Evolutionary conservation across 2,113 vertebrate genomes (phyloP).

Genomic region (Triplophysa tibetana): DNA sequence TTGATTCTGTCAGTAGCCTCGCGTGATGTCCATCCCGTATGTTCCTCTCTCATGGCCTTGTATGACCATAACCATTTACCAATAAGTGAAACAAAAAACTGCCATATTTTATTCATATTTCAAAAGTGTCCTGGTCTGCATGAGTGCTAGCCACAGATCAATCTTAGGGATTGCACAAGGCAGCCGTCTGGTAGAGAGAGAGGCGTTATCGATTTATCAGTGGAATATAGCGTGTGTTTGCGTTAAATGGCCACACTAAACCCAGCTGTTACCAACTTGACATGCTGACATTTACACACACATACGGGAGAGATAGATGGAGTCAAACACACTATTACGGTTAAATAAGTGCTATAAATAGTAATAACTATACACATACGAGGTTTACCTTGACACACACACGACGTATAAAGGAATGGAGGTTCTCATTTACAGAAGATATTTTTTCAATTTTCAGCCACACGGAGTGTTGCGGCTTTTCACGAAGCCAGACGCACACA

Average conservation of each 20-base stretch:
- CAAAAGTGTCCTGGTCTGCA: slow-evolving; percentile 65
- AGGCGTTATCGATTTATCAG: slow-evolving; percentile 73
- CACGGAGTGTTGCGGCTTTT: slow-evolving; percentile 31
- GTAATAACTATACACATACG: not conserved
- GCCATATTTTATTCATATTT: slow-evolving; percentile 79
- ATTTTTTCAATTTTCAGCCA: slow-evolving; percentile 62
- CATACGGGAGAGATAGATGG: slow-evolving; percentile 30
- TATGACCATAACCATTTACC: slow-evolving; percentile 47
- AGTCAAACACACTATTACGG: slow-evolving; percentile 30
- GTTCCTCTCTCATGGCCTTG: slow-evolving; percentile 32
- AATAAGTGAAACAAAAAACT: slow-evolving; percentile 66
- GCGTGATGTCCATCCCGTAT: slow-evolving; percentile 9
- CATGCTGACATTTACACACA: slow-evolving; percentile 62
- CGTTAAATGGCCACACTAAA: slow-evolving; percentile 74
- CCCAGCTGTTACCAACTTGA: slow-evolving; percentile 70
- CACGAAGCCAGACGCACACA: slow-evolving; percentile 24
- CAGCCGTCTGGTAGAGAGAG: slow-evolving; percentile 67
- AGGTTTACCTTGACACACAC: slow-evolving; percentile 50
- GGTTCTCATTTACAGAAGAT: slow-evolving; percentile 56
- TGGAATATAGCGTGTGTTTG: slow-evolving; percentile 72
- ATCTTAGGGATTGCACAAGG: slow-evolving; percentile 71
- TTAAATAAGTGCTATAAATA: slow-evolving; percentile 32
- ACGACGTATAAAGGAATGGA: slow-evolving; percentile 58
- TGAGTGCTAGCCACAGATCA: slow-evolving; percentile 72
- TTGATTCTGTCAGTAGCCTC: slow-evolving; percentile 30